A percentile compares a stretch with the other conserved stretches of the same genome.
phyloP scores from a whole-genome alignment of 1,140 invertebrate species.

The Cyclargus thomasi region DNA sequence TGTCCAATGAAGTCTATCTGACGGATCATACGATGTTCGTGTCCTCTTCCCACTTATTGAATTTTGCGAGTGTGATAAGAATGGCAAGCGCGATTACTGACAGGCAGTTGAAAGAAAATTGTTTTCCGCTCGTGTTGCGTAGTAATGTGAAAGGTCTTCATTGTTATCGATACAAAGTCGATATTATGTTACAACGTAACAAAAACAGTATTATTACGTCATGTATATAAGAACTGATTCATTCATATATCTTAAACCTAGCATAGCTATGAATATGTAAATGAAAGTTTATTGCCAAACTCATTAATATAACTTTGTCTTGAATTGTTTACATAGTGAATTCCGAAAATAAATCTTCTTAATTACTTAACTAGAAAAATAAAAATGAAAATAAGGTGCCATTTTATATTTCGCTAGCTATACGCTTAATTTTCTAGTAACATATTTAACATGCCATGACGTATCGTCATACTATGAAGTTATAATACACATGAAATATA shows the following conservation, averaged over 20 bases:
- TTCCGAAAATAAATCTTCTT: too few species aligned
- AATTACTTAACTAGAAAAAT: too few species aligned
- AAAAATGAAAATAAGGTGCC: too few species aligned
- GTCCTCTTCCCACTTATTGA: constrained; percentile 31
- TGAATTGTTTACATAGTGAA: too few species aligned
- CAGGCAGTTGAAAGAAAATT: constrained; percentile 20
- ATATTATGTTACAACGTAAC: background rate
- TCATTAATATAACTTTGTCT: too few species aligned
- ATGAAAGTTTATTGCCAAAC: too few species aligned
- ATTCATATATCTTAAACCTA: too few species aligned
- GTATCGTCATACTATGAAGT: too few species aligned
- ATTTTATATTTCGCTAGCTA: too few species aligned
- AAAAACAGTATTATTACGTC: constrained; percentile 2
- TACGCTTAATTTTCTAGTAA: too few species aligned
- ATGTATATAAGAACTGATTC: constrained; percentile 8
- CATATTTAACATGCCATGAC: too few species aligned
- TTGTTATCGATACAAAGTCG: constrained; percentile 25
- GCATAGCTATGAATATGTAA: too few species aligned
- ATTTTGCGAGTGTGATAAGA: constrained; percentile 30
- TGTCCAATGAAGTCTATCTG: constrained; percentile 47
- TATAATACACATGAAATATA: constrained; percentile 3
- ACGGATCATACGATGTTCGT: constrained; percentile 61
- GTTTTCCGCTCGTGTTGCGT: constrained; percentile 13
- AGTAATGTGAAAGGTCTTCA: constrained; percentile 24
- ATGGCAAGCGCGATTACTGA: constrained; percentile 24